Base-by-base conservation (phyloP, 2,888 invertebrate genomes). In the Conus canariensis region DNA sequence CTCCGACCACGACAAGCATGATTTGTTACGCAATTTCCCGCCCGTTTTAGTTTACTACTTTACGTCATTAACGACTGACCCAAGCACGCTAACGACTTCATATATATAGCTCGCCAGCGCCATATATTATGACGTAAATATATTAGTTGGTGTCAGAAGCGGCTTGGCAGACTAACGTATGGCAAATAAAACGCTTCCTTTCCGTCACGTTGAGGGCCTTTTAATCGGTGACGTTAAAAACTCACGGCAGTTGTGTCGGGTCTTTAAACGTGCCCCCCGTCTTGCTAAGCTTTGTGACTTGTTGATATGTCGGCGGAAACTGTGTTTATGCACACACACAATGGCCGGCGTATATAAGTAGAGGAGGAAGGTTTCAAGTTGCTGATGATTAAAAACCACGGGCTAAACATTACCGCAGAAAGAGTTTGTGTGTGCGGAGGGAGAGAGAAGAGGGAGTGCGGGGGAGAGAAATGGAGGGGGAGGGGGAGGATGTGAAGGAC, bases 11-110 rank as follows among this genome's bases (percentile, higher is more conserved):
- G 70, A 19, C 70, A 70, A 19, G 22, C 70, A 22, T 70, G 77
- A 30, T 30, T 22, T 80, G 77, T 80, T 80, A 45, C 77, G 77
- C 30, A 80, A 80, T 80, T 80, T 80, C 77, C 30, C n/a, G 10
- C 30, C 30, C 22, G 12, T 80, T 80, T 80, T 80, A 80, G 12
- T 30, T 10, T 80, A 30, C 77, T 14, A 30, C 30, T 30, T 80
- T 80, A 30, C 30, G 77, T 80, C 30, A 80, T 30, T 1, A 80
- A 12, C 22, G 77, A 30, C 30, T 14, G 25, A 30, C 30, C 30
- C 30, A 9, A 12, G 16, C 30, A 30, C 9, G 77, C 30, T 80
- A 80, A 80, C 77, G 77, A 80, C 77, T 14, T 45, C 30, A 45
- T 30, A 10, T 80, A 16, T 14, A 74, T n/a, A 30, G 4, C 45